Base-by-base conservation (phyloP, 1,140 invertebrate genomes). In the Cryptotermes secundus region DNA sequence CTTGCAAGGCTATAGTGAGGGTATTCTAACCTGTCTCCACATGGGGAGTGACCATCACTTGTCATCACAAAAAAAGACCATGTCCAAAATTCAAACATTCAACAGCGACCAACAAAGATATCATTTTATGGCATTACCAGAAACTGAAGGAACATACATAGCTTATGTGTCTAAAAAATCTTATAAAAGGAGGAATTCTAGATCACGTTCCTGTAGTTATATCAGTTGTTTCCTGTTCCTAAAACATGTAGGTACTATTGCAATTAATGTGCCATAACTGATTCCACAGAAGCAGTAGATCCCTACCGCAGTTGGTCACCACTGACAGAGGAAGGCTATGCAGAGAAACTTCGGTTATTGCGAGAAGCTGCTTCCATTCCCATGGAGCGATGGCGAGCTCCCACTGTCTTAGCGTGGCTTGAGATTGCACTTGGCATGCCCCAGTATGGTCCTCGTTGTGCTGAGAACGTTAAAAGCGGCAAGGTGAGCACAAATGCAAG, bases 401-500 rank as follows among this genome's bases (percentile, higher is more conserved):
- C 96, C 0, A 97, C 97, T 79, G 97, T 99, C 65, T 92, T 98
- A 24, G 96, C 97, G 1, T 99, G 97, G 97, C 90, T 98, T 59
- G 97, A 98, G 90, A 94, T 98, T 34, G 96, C 96, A 0, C 92
- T 99, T 7, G 97, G 96, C 34, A 98, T 99, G 97, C 96, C 97
- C 0, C 96, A 97, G 87, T 98, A 98, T 87, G 96, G 96, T 3
- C 93, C 95, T 22, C 92, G 94, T 83, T 97, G 97, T 89, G 95
- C 96, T 34, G 96, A 97, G 88, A 98, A 98, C 89, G 94, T 99
- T 80, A 98, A 98, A 89, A 98, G 97, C 89, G 97, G 97, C 87
- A 98, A 97, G 93, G 97, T 96, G 88, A 88, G 89, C 31, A 3
- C 45, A 19, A 3, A 19, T 49, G 45, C 38, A n/a, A n/a, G n/a